Conservation (phyloP, 2,797 vertebrate genomes). For the Aplochiton taeniatus region DNA sequence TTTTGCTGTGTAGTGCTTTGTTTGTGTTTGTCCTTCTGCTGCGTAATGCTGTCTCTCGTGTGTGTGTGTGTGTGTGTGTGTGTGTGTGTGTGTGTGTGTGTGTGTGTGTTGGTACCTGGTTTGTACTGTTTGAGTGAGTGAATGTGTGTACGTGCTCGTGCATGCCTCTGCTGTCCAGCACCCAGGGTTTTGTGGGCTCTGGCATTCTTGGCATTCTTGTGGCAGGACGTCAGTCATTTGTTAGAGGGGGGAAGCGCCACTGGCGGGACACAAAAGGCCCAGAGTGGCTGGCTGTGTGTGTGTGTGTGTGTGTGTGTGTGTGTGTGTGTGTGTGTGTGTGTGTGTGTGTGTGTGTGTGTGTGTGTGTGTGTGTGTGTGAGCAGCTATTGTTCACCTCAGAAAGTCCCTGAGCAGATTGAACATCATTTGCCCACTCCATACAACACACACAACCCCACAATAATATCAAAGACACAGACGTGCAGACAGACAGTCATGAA, state of each 20-base stretch:
- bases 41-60: background rate
- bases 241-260: conserved; percentile 11
- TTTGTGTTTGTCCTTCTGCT: background rate
- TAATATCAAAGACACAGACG: too few relatives aligned
- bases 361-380: too few relatives aligned
- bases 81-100: background rate
- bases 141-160: background rate
- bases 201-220: conserved; percentile 21
- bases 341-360: too few relatives aligned
- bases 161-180: background rate
- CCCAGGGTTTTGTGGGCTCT: conserved; percentile 11
- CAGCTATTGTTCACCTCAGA: too few relatives aligned
- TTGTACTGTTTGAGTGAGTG: background rate
- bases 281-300: background rate
- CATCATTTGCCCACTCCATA: too few relatives aligned
- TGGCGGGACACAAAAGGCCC: conserved; percentile 30
- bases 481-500: too few relatives aligned
- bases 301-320: conserved; percentile 7
- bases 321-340: too few relatives aligned
- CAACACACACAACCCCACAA: too few relatives aligned
- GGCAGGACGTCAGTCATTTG: conserved; percentile 27
- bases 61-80: background rate
- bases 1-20: background rate
- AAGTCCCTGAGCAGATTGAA: too few relatives aligned
- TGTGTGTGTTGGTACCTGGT: background rate